Base-by-base conservation (phyloP, 2,113 vertebrate genomes). In the Datnioides undecimradiatus region DNA sequence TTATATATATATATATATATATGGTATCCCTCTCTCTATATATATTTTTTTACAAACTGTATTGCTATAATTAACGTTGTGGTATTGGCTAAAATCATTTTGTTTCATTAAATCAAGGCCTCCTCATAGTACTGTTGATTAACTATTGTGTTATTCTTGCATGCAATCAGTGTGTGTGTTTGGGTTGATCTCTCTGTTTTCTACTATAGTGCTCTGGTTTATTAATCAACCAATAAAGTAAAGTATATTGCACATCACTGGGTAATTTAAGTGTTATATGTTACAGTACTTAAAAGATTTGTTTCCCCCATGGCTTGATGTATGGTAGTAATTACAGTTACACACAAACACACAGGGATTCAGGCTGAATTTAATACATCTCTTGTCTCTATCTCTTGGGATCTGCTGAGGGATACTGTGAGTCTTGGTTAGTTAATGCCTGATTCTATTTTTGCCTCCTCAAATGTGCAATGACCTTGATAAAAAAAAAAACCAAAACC, bases 401-500 rank as follows among this genome's bases (percentile, higher is more conserved):
- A 86, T 79, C 76, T 73, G 80, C 81, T 74, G 73, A 82, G 69
- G 70, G 66, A 55, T 79, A 27, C 68, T 76, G 45, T 76, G 74
- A 62, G 41, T 69, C 70, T 72, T 63, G 62, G 63, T 80, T 87
- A 76, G 70, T 89, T 73, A 74, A 83, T 82, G 75, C 79, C 45
- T 60, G 52, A 46, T 74, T 88, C 88, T 88, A 88, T 93, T 91
- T 89, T 82, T 62, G 73, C 82, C 62, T 76, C 58, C 48, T 70
- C 60, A 83, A 87, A 91, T 85, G 83, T 82, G 82, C 88, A 81
- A 17, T 86, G 89, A 87, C 89, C 89, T 89, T 85, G 69, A 85
- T 79, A 70, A 79, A 73, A 34, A 7, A 80, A n/a, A n/a, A n/a
- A n/a, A n/a, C n/a, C n/a, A n/a, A n/a, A 76, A n/a, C 3, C 38